These are phyloP conservation scores for Aphidius colemani DNA, from an alignment of 2,888 invertebrate genomes.

Conservation along the genomic window DNA sequence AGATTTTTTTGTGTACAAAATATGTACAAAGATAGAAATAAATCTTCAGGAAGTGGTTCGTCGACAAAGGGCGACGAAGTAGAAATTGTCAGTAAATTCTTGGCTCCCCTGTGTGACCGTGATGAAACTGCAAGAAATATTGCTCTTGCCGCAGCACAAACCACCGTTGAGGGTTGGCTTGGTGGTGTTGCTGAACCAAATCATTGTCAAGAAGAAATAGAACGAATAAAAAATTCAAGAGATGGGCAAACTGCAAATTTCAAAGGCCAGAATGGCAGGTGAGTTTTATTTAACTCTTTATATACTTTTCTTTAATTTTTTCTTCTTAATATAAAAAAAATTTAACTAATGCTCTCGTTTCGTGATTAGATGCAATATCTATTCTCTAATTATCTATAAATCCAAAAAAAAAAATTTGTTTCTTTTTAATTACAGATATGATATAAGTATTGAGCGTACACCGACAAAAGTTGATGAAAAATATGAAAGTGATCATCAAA, in stretches of 20 bases:
- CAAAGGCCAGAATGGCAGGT: constrained; percentile 51
- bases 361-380: not conserved
- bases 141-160: constrained; percentile 62
- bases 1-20: not conserved
- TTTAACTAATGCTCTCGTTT: not conserved
- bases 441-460: constrained; percentile 48
- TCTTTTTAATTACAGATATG: constrained; percentile 41
- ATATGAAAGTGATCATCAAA: constrained; percentile 18
- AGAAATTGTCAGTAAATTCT: constrained; percentile 62
- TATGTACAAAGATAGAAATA: constrained; percentile 50
- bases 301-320: not conserved
- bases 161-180: constrained; percentile 64
- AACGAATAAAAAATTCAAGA: constrained; percentile 44
- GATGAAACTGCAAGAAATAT: constrained; percentile 63
- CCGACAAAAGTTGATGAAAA: constrained; percentile 37
- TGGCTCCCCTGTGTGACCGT: constrained; percentile 63
- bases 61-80: constrained; percentile 58
- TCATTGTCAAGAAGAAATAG: constrained; percentile 50
- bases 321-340: not conserved
- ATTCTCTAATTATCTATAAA: constrained; percentile 17
- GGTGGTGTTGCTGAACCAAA: constrained; percentile 63
- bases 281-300: constrained; percentile 20
- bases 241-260: constrained; percentile 39
- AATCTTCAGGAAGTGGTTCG: constrained; percentile 42
- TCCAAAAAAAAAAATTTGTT: too few relatives aligned